Evolutionary conservation across 2,113 vertebrate genomes (phyloP), one percentile per base, ranked within the genome.

Genomic region (Xiphophorus maculatus): DNA sequence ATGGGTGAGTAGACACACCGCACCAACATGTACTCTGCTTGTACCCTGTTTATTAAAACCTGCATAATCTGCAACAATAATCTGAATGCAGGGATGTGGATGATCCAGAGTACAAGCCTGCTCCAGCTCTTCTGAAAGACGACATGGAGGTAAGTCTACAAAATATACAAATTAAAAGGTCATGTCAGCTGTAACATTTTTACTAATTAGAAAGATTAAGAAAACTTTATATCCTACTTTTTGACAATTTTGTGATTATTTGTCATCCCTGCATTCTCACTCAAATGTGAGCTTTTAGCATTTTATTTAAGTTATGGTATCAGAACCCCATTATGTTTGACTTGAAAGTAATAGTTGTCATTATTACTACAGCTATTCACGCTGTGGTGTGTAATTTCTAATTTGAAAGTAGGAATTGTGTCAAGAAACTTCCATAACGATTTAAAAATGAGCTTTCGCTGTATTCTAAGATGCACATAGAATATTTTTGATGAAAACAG

Each of bases 31-130:
- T 17, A 13, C 7, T 30, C 30, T 79, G 48, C n/a, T 37, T 70
- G 29, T 30, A 33, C 48, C 25, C 32, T 25, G 22, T 9, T 22
- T 65, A 1, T 32, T 25, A 1, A 25, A 65, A 65, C 19, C 11
- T 37, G 15, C 8, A 5, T 22, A 25, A 32, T 28, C 3, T 54
- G 8, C 51, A 44, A 72, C 65, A 68, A 42, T 63, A 1, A 27
- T 13, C 54, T 11, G 65, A 51, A 69, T 22, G 3, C 81, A 98
- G 97, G 81, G 97, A 99, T 87, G 96, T 97, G 82, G 98, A 99
- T 92, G 98, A 99, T 89, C 97, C 98, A 73, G 98, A 99, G 85
- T 99, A 99, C 86, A 99, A 98, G 89, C 98, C 98, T 79, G 96
- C 97, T 81, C 98, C 97, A 60, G 94, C 98, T n/a, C 76, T 98